phyloP scores from a whole-genome alignment of 2,113 vertebrate genomes.

The Zosterops pallidus region DNA sequence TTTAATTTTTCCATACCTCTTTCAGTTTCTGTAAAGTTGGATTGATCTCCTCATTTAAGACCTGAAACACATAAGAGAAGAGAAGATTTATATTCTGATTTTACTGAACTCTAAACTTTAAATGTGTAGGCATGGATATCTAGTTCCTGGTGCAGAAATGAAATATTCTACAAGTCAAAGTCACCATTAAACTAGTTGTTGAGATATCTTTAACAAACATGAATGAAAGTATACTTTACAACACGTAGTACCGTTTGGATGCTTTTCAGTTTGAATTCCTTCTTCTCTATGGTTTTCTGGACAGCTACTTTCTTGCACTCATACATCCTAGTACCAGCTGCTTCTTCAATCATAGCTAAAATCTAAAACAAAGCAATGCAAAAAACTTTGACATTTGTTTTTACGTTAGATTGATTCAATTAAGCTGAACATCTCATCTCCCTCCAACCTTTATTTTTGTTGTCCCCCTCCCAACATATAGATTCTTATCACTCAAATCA shows the following conservation, averaged over 20 bases:
- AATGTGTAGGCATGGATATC: background rate
- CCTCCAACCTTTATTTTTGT: background rate
- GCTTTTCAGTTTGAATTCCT: constrained; percentile 88
- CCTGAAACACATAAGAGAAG: constrained; percentile 70
- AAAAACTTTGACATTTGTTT: background rate
- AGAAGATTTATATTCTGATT: background rate
- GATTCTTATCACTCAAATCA: background rate
- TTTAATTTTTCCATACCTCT: constrained; percentile 76
- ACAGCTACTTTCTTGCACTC: constrained; percentile 90
- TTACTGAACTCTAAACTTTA: background rate
- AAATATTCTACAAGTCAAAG: background rate
- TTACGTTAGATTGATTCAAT: background rate
- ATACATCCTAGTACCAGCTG: constrained; percentile 95
- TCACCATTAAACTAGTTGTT: background rate
- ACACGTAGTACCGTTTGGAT: constrained; percentile 82
- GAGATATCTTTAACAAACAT: background rate
- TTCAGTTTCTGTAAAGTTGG: constrained; percentile 90
- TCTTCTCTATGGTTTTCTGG: constrained; percentile 95
- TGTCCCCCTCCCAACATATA: background rate
- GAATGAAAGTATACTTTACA: background rate
- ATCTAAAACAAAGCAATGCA: constrained; percentile 74
- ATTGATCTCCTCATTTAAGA: constrained; percentile 91
- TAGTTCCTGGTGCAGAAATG: background rate
- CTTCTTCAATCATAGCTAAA: constrained; percentile 95
- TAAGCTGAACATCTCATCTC: background rate